phyloP scores from a whole-genome alignment of 2,113 vertebrate species.

The Myrmecophaga tridactyla region DNA sequence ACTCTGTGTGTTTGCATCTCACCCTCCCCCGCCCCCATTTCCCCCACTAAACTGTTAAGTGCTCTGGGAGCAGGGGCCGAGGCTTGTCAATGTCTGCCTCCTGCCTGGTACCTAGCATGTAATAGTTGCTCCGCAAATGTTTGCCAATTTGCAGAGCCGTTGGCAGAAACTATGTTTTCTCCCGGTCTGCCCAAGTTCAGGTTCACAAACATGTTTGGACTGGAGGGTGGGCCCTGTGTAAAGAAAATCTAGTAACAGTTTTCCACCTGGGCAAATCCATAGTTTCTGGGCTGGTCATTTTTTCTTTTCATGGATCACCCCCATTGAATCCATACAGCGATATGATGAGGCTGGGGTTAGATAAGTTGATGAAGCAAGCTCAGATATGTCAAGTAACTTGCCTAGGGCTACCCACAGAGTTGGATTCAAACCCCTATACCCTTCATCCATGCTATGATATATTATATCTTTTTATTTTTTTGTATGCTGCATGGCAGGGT shows the following conservation, averaged over 20 bases:
- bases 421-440: not conserved
- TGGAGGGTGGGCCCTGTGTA: not conserved
- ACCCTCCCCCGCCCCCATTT: not conserved
- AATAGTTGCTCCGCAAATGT: not conserved
- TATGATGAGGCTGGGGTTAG: accelerated
- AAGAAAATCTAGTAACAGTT: not conserved
- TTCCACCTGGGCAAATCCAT: not conserved
- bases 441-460: not conserved
- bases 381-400: not conserved
- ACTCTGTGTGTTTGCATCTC: not conserved
- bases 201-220: no score
- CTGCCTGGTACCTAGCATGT: not conserved
- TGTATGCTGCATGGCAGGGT: no score
- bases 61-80: not conserved
- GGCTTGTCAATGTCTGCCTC: not conserved
- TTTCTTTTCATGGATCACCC: not conserved
- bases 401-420: not conserved
- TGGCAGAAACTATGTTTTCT: not conserved
- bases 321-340: not conserved
- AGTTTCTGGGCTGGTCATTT: not conserved
- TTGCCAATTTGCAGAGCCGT: not conserved
- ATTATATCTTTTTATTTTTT: no score
- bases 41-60: not conserved
- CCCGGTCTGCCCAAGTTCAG: not conserved
- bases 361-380: not conserved